phyloP scores from a whole-genome alignment of 2,113 vertebrate genomes.

The Scortum barcoo region DNA sequence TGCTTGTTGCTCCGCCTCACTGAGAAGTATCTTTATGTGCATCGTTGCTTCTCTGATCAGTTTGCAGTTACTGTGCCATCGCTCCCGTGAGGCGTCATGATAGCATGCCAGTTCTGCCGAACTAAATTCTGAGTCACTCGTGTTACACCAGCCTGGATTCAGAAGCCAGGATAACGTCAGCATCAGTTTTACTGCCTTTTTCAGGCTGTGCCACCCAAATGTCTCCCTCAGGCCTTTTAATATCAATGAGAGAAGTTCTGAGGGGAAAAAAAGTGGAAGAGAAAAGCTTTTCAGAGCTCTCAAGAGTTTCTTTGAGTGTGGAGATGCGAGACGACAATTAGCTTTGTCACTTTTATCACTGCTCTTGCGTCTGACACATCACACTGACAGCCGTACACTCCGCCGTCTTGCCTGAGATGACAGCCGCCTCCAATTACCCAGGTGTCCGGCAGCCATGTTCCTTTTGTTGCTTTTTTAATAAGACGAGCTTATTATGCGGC shows the following conservation, averaged over 20 bases:
- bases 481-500: constrained; percentile 20
- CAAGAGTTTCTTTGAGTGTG: constrained; percentile 14
- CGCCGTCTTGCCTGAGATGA: constrained; percentile 30
- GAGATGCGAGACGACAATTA: constrained; percentile 59
- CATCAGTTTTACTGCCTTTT: constrained; percentile 39
- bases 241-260: constrained; percentile 31
- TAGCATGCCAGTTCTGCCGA: neutral
- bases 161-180: constrained; percentile 17
- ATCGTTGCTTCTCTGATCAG: constrained; percentile 9
- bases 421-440: constrained; percentile 61
- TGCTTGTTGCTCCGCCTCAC: constrained; percentile 17
- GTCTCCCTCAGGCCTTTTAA: constrained; percentile 58
- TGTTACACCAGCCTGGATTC: constrained; percentile 9
- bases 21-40: constrained; percentile 16
- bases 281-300: constrained; percentile 32
- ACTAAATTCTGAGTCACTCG: constrained; percentile 10
- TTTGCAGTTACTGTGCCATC: constrained; percentile 17
- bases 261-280: constrained; percentile 25
- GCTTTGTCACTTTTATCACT: constrained; percentile 60
- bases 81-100: neutral
- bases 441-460: constrained; percentile 53
- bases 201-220: constrained; percentile 8
- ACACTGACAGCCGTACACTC: constrained; percentile 40
- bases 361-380: constrained; percentile 33
- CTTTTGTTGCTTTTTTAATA: constrained; percentile 56